Conservation (phyloP, 2,113 vertebrate genomes). For the Danio rerio region DNA sequence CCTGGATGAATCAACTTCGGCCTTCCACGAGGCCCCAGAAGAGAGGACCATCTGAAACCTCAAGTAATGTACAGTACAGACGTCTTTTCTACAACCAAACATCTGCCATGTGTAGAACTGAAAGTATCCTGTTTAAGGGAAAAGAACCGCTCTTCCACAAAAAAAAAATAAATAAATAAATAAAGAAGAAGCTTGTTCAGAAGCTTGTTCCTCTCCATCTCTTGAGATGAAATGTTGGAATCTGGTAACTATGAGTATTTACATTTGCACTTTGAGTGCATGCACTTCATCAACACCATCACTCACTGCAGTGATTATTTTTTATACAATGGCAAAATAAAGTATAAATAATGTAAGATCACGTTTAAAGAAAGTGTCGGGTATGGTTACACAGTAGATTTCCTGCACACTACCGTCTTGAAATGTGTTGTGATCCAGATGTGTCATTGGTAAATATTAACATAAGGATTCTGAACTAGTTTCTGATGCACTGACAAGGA, state of each 20-base stretch:
- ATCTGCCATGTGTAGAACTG: constrained; percentile 26
- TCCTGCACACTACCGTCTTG: constrained; percentile 18
- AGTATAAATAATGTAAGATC: constrained; percentile 21
- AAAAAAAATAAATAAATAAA: not conserved
- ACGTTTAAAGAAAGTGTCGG: not conserved
- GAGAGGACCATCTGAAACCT: constrained; percentile 64
- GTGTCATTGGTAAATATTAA: constrained; percentile 13
- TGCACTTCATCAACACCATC: constrained; percentile 17
- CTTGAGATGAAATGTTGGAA: not conserved
- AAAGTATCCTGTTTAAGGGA: constrained; percentile 35
- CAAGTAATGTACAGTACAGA: constrained; percentile 44
- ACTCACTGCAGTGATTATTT: constrained; percentile 18
- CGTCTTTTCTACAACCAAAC: constrained; percentile 63
- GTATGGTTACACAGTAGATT: not conserved
- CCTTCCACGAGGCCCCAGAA: constrained; percentile 64
- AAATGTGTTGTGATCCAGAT: constrained; percentile 37
- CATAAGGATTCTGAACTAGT: not conserved
- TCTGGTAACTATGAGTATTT: not conserved
- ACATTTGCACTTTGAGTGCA: constrained; percentile 28
- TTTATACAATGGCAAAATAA: constrained; percentile 8
- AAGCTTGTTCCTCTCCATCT: constrained; percentile 1
- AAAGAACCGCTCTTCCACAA: not conserved
- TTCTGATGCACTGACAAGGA: not conserved
- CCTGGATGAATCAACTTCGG: constrained; percentile 69
- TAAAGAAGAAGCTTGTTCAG: not conserved